phyloP scores from a whole-genome alignment of 2,797 vertebrate genomes.

The Gallinago nigripennis region DNA sequence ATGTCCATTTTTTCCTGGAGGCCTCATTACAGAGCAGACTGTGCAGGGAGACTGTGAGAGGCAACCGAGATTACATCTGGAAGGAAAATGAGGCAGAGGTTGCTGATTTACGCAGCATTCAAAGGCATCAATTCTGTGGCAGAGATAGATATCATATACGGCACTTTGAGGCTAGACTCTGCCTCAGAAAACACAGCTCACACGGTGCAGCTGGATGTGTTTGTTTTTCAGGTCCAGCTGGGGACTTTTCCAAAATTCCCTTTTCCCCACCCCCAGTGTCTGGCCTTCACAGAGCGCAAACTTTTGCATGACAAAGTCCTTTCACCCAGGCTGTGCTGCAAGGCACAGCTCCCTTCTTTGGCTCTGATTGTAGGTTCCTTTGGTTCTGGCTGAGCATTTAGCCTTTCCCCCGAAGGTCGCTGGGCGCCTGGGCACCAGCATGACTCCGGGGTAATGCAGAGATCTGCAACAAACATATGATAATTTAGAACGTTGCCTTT shows the following conservation, averaged over 20 bases:
- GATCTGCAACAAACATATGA: background rate
- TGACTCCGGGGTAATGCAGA: background rate
- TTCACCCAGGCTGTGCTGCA: background rate
- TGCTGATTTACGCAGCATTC: background rate
- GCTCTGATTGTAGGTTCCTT: background rate
- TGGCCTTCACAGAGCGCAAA: background rate
- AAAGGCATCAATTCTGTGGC: background rate
- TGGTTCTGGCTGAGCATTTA: background rate
- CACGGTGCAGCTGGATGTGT: background rate
- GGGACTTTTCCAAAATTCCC: background rate
- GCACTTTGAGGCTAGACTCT: background rate
- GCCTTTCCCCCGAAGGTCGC: background rate
- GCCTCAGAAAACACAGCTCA: background rate
- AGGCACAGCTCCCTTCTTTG: background rate
- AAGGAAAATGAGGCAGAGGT: background rate
- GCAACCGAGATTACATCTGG: background rate
- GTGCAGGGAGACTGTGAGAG: background rate
- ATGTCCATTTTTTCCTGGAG: background rate
- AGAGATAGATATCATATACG: background rate
- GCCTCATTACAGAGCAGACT: background rate
- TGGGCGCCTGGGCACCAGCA: background rate
- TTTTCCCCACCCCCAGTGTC: background rate
- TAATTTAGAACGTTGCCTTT: background rate
- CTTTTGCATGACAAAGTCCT: background rate
- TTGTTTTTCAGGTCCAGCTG: background rate